Evolutionary conservation across 2,113 vertebrate genomes (phyloP).

Genomic region (Gambusia holbrooki): DNA sequence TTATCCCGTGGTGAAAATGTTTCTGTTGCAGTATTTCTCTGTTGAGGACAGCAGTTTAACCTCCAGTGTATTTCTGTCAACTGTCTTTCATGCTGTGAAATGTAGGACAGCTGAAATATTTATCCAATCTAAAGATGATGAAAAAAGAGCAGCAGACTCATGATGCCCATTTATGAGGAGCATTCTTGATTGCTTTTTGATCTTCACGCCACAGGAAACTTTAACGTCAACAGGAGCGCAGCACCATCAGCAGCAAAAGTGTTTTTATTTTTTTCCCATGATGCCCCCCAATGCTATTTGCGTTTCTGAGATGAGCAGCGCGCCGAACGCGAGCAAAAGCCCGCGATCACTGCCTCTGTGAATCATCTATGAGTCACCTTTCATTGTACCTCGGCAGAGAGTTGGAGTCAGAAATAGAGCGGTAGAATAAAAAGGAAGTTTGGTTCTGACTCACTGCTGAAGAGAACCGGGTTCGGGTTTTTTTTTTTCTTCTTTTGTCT

Average conservation of each 20-base stretch:
- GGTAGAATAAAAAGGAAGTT: background rate
- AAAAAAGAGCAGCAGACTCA: constrained; percentile 21
- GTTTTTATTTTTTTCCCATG: constrained; percentile 23
- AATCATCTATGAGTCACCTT: constrained; percentile 55
- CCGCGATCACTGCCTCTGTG: constrained; percentile 14
- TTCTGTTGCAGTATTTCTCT: background rate
- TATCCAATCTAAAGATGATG: constrained; percentile 4
- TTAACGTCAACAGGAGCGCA: constrained; percentile 4
- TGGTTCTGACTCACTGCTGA: constrained; percentile 20
- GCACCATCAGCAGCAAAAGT: constrained; percentile 24
- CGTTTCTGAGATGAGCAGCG: constrained; percentile 8
- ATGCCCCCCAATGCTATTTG: constrained; percentile 19
- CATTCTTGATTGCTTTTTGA: background rate
- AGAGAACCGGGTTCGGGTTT: background rate
- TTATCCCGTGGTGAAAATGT: background rate
- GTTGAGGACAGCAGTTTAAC: constrained; percentile 1
- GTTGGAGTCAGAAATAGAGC: constrained; percentile 30
- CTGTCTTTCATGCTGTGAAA: constrained; percentile 16
- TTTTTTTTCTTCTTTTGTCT: background rate
- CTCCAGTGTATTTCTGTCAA: background rate
- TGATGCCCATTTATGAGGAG: background rate
- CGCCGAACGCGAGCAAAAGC: constrained; percentile 5
- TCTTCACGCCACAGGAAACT: background rate
- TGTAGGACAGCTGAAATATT: constrained; percentile 23
- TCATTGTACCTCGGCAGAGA: constrained; percentile 10